These are phyloP conservation scores for Odontamblyopus lacepedii DNA, from an alignment of 2,797 vertebrate genomes.

Conservation along the genomic window DNA sequence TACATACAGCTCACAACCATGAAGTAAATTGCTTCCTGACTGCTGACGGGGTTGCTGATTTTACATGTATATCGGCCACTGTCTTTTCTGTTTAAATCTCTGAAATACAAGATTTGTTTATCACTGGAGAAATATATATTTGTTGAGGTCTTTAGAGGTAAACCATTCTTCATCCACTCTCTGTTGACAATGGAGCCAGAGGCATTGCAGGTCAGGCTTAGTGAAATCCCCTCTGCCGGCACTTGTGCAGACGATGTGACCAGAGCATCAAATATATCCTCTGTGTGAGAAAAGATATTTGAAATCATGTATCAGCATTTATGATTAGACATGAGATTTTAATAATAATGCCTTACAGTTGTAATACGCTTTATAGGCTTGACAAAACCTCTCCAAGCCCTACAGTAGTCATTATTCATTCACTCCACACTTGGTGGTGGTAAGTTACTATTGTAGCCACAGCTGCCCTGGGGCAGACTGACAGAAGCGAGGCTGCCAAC, in stretches of 20 bases:
- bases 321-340: neutral
- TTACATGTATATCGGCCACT: conserved; percentile 53
- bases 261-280: conserved; percentile 18
- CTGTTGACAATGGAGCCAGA: conserved; percentile 38
- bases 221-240: conserved; percentile 31
- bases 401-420: no score
- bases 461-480: no score
- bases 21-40: neutral
- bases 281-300: conserved; percentile 34
- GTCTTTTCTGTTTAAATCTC: conserved; percentile 42
- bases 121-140: conserved; percentile 20
- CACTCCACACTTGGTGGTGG: no score
- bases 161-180: conserved; percentile 53
- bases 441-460: no score
- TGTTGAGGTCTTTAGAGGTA: conserved; percentile 25
- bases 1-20: conserved; percentile 57
- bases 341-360: no score
- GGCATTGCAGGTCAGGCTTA: conserved; percentile 49
- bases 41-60: conserved; percentile 46
- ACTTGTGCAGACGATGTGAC: conserved; percentile 19
- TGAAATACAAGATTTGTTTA: conserved; percentile 47
- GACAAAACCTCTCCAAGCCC: no score
- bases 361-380: no score
- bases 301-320: neutral
- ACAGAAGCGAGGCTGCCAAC: no score